Evolutionary conservation across 1,140 invertebrate genomes (phyloP), one percentile per base, ranked within the genome.

Genomic region (Rhyzopertha dominica): DNA sequence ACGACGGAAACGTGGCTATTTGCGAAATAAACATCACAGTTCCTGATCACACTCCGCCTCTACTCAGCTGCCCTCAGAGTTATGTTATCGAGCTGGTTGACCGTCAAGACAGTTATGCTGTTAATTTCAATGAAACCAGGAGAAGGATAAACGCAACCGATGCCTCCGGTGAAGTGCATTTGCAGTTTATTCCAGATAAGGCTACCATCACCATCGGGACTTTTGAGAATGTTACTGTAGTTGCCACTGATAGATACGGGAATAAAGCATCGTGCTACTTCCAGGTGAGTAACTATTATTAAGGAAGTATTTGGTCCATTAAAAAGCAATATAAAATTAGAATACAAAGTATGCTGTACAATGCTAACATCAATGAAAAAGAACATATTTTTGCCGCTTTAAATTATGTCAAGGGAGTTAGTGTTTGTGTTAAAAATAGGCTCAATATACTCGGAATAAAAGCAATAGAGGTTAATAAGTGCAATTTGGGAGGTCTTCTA

Each of bases 21-120:
- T 98, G 94, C 62, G 87, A 92, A 75, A 90, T 97, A 3, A 95
- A 95, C 58, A 93, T 95, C 13, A 94, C 90, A 4, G 88, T 94
- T 3, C 87, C 88, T 22, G 80, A 96, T 71, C 87, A 94, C 34
- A 95, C 90, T 2, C 92, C 93, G 25, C 94, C 94, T n/a, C 80
- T 82, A 59, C 65, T 97, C 16, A 91, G 87, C 59, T 97, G 94
- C 64, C 94, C 94, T 1, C 90, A 95, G 65, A 95, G 92, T 55
- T 97, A 95, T 62, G 90, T 95, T 1, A 89, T 96, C 46, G 91
- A 95, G 67, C 68, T 95, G 34, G 82, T 89, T 0, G 90, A 95
- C 47, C 80, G 83, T 57, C 90, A 94, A 72, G 88, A 93, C 1
- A 89, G 83, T 59, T 94, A 94, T 53, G 75, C 81, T 2, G 87